phyloP scores from a whole-genome alignment of 2,797 vertebrate species.

The Heterohyrax brucei region DNA sequence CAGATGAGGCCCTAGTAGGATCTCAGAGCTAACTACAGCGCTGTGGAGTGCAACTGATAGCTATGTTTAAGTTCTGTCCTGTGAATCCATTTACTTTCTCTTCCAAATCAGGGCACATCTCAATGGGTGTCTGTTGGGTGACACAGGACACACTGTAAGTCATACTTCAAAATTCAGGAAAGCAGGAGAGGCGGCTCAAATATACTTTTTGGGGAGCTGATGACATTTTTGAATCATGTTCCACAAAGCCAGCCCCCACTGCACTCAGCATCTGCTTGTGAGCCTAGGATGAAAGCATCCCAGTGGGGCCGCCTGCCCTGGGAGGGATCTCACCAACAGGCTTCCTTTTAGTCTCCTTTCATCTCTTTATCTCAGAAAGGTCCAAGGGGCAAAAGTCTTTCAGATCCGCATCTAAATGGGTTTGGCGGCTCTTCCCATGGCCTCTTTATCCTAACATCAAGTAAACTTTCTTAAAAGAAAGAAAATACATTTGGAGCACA shows the following conservation, averaged over 20 bases:
- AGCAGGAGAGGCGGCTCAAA: rapidly evolving
- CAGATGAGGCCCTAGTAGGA: background rate
- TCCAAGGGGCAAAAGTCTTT: background rate
- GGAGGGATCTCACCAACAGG: too few relatives aligned
- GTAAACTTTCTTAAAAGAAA: slow-evolving; percentile 15
- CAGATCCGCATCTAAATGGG: background rate
- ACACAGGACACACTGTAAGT: background rate
- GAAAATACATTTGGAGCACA: background rate
- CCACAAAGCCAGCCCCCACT: rapidly evolving
- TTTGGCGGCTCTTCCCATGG: background rate
- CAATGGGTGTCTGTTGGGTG: background rate
- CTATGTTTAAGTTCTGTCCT: too few relatives aligned
- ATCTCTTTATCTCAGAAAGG: background rate
- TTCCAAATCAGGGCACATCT: background rate
- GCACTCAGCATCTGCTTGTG: too few relatives aligned
- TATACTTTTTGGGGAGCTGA: background rate
- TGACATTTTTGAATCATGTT: background rate
- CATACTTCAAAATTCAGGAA: background rate
- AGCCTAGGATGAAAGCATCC: background rate
- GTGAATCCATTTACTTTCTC: background rate
- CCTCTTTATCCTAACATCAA: background rate
- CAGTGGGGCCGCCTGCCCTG: rapidly evolving
- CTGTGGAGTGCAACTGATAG: background rate
- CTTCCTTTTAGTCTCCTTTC: background rate
- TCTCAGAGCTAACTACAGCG: rapidly evolving